Base-by-base conservation (phyloP, 2,797 vertebrate genomes). In the Helicolenus hilgendorfi region DNA sequence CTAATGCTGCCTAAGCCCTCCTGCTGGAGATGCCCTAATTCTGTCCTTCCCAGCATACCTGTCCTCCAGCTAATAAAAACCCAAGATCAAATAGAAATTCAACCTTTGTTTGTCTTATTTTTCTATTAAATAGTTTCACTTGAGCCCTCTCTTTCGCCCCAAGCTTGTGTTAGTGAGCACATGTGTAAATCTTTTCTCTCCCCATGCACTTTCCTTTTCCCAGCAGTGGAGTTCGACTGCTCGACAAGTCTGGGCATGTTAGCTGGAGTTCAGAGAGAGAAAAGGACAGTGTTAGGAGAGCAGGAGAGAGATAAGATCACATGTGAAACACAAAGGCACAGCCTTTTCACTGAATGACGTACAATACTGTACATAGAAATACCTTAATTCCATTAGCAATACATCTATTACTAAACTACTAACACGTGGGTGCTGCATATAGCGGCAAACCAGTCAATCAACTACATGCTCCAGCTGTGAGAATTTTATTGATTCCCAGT, bases 231-330 rank as follows among this genome's bases (percentile, higher is more conserved):
- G 79, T 89, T 59, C 58, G 62, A 89, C 77, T 69, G 67, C 86
- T 60, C 3, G 8, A 89, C 95, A 93, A 89, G 96, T 94, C 94
- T 72, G 83, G 93, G 71, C 95, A 92, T 94, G 95, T 91, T 64
- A 70, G 76, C 60, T 60, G 55, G 26, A 82, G 74, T 72, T 92
- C 74, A 78, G 81, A 81, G 60, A 85, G 67, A 90, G 79, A 72
- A 83, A 79, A 87, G 58, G 87, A 89, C 77, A 81, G 53, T 22
- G 80, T 72, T 10, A 72, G 80, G 63, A 79, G 79, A 87, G 58
- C 33, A 78, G 63, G 55, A 77, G 38, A 69, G 72, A 86, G 59
- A 70, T 70, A 38, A 65, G 82, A 49, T 84, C 22, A 53, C n/a
- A 45, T 22, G 27, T 15, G 13, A 65, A 53, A 76, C 10, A 35